Conservation (phyloP, 2,113 vertebrate genomes). For the Hiodon alosoides region DNA sequence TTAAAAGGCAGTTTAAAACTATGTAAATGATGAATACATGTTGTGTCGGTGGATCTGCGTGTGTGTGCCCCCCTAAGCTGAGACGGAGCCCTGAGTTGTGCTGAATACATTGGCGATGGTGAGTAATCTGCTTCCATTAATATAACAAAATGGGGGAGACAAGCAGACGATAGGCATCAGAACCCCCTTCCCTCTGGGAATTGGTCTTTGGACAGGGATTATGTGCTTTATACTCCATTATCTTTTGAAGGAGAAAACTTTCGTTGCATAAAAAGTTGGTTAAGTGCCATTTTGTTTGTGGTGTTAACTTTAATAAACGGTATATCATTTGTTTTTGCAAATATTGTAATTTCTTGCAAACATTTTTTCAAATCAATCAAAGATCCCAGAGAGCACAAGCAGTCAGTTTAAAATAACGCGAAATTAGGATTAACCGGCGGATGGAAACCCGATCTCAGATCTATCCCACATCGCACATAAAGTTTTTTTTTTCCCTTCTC, state of each 20-base stretch:
- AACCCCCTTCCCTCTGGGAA: not conserved
- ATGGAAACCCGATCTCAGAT: not conserved
- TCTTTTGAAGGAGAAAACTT: not conserved
- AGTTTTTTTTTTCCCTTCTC: not conserved
- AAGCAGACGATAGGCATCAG: not conserved
- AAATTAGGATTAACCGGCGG: not conserved
- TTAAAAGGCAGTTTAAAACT: not conserved
- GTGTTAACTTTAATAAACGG: not conserved
- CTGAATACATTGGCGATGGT: slow-evolving; percentile 3
- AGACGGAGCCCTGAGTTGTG: not conserved
- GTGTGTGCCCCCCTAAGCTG: not conserved
- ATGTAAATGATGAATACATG: not conserved
- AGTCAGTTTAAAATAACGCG: not conserved
- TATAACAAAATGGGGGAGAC: not conserved
- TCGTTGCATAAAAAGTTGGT: not conserved
- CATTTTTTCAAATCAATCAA: not conserved
- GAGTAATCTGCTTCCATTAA: slow-evolving; percentile 20
- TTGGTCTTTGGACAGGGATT: not conserved
- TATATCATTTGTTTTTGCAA: not conserved
- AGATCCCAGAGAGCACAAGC: not conserved
- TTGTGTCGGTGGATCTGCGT: not conserved
- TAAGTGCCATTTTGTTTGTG: not conserved
- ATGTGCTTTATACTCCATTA: not conserved
- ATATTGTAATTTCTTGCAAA: not conserved
- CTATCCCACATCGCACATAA: not conserved